Evolutionary conservation across 2,888 invertebrate genomes (phyloP).

Genomic region (Drosophila rellima): DNA sequence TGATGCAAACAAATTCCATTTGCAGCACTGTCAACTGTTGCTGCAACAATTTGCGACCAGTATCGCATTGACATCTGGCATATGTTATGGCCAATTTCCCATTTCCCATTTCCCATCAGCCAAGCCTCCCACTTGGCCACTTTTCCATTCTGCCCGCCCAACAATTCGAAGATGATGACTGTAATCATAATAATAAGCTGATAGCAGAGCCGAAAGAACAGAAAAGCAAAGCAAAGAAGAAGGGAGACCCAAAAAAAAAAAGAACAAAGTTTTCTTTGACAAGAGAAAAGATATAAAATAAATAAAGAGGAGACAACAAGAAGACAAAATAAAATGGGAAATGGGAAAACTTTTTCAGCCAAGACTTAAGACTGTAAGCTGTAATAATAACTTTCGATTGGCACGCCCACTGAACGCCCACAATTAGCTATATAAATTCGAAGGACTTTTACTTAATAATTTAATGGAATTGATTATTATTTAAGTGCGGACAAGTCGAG

Average conservation of each 20-base stretch:
- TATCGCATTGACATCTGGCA: conserved; percentile 35
- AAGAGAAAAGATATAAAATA: conserved; percentile 33
- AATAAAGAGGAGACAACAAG: conserved; percentile 26
- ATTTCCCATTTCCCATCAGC: background rate
- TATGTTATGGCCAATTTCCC: conserved; percentile 29
- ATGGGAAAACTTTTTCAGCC: conserved; percentile 69
- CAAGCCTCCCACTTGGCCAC: conserved; percentile 2
- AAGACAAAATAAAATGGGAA: conserved; percentile 50
- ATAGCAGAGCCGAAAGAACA: conserved; percentile 45
- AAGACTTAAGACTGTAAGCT: conserved; percentile 35
- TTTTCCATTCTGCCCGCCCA: background rate
- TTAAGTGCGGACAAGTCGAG: conserved; percentile 66
- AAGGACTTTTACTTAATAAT: conserved; percentile 65
- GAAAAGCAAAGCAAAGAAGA: conserved; percentile 25
- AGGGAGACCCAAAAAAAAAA: conserved; percentile 23
- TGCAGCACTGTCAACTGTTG: conserved; percentile 11
- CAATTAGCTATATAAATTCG: conserved; percentile 61
- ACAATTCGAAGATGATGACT: conserved; percentile 47
- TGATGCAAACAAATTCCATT: conserved; percentile 34
- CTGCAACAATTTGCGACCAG: conserved; percentile 27
- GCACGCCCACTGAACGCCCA: conserved; percentile 39
- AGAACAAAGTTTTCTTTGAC: conserved; percentile 47
- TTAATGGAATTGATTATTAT: conserved; percentile 80
- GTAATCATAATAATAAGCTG: conserved; percentile 69
- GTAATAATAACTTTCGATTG: conserved; percentile 46